Base-by-base conservation (phyloP, 2,797 vertebrate genomes). In the Nothura maculosa region DNA sequence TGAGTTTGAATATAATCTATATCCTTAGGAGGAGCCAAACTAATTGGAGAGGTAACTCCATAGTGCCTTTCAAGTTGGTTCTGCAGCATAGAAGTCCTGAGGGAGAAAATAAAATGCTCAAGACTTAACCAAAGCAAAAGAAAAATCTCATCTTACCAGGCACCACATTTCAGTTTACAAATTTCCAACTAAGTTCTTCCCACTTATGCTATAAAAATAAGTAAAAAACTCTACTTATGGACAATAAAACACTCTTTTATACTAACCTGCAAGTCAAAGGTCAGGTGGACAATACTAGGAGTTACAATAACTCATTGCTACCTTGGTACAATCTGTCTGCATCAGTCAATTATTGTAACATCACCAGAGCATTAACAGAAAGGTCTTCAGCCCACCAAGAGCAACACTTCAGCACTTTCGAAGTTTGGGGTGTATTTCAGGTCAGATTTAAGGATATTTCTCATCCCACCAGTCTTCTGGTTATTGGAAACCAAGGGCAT, bases 1-100 rank as follows among this genome's bases (percentile, higher is more conserved):
- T 98, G 98, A 55, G 99, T 99, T 89, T 99, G 98, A 94, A 99
- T 96, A 90, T 98, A 97, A 97, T 99, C 99, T 76, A 98, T 98
- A 75, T 99, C 98, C 92, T 98, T 97, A 52, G 99, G 99, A 95
- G 98, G 97, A 69, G 99, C 98, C 87, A 99, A 98, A 95, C 99
- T 99, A 92, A 99, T 99, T 50, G 99, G 98, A 87, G 99, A 99
- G 20, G 99, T 99, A 96, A 99, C 98, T 91, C 99, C 99, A 97
- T 99, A 99, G 91, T 98, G 98, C 96, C 98, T 99, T 96, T 98
- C 98, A 92, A 98, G 97, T 90, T 97, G 97, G 79, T 98, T 98
- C 90, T 98, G 98, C 97, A 98, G 98, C 97, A 96, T 94, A 95
- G 98, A 98, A 96, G 91, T 94, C 89, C 97, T 98, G 91, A 87